A percentile compares a stretch with the other conserved stretches of the same genome.
Conservation (phyloP, 2,797 vertebrate genomes). For the Zalophus californianus region DNA sequence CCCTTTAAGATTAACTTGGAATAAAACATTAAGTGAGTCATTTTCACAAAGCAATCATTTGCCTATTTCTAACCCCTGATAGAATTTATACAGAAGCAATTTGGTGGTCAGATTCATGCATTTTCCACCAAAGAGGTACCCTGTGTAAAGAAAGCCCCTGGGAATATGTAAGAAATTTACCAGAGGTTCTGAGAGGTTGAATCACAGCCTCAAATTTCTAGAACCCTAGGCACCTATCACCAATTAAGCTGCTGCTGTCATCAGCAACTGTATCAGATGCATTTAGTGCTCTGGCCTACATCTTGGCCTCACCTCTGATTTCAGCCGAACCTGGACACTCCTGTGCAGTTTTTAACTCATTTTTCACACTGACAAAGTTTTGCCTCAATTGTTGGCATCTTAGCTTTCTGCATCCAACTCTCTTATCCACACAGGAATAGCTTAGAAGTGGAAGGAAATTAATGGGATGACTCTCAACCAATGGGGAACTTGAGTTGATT, state of each 20-base stretch:
- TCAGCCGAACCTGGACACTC: background rate
- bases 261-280: background rate
- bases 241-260: background rate
- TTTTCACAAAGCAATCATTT: conserved; percentile 56
- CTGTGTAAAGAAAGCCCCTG: background rate
- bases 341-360: background rate
- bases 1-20: conserved; percentile 81
- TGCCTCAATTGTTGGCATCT: background rate
- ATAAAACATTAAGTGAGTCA: conserved; percentile 61
- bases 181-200: background rate
- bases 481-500: background rate
- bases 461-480: background rate
- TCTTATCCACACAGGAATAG: background rate
- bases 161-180: background rate
- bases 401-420: background rate
- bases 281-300: background rate
- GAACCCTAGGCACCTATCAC: background rate
- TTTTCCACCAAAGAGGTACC: background rate
- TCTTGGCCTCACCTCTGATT: background rate
- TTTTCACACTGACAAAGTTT: background rate
- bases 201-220: background rate
- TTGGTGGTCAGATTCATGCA: background rate
- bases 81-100: background rate
- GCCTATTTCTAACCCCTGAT: conserved; percentile 34
- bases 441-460: background rate